phyloP scores from a whole-genome alignment of 2,113 vertebrate genomes.

The Acanthochromis polyacanthus region DNA sequence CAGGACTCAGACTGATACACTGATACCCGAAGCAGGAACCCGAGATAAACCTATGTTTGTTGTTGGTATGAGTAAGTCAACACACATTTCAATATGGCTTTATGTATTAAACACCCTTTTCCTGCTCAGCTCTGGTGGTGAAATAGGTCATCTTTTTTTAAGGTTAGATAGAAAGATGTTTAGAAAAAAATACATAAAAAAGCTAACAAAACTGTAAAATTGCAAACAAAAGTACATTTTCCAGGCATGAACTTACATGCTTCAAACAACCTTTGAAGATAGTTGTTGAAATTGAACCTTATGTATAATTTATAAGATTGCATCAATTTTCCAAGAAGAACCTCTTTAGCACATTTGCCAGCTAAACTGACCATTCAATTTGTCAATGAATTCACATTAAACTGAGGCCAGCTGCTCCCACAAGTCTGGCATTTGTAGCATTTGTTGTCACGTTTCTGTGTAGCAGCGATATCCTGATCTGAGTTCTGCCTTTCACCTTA shows the following conservation, averaged over 20 bases:
- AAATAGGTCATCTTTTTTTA: too few relatives aligned
- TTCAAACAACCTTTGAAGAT: background rate
- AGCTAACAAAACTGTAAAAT: background rate
- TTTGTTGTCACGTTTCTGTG: background rate
- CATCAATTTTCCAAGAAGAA: background rate
- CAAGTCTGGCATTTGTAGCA: background rate
- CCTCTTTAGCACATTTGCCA: background rate
- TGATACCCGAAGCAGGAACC: constrained; percentile 28
- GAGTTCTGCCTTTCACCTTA: background rate
- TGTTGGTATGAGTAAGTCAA: constrained; percentile 41
- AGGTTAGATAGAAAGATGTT: too few relatives aligned
- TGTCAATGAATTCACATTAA: background rate
- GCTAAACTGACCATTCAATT: background rate
- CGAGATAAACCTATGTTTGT: constrained; percentile 39
- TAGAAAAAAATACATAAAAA: background rate
- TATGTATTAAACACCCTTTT: background rate
- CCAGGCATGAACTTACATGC: background rate
- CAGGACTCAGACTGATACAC: constrained; percentile 21
- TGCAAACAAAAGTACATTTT: background rate
- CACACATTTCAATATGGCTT: background rate
- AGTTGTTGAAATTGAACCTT: background rate
- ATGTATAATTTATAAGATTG: background rate
- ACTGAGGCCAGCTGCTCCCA: background rate
- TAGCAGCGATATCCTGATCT: background rate
- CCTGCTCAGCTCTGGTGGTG: background rate